Evolutionary conservation across 1,140 invertebrate species (phyloP).

Genomic region (Neomicropteryx cornuta): DNA sequence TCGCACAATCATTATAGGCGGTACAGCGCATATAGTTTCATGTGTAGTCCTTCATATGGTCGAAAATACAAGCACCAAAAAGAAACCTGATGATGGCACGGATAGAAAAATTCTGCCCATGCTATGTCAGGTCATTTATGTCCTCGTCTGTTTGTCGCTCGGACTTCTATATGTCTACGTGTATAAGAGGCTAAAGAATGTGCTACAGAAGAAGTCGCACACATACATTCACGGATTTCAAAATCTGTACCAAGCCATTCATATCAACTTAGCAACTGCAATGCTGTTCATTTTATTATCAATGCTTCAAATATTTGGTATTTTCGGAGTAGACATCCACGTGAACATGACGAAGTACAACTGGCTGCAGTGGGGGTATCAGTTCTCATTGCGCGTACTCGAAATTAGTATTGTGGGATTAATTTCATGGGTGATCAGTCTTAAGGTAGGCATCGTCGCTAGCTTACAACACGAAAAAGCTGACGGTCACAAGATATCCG

Average conservation of each 20-base stretch:
- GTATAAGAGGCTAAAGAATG: constrained; percentile 57
- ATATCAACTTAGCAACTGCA: constrained; percentile 75
- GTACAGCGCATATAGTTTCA: constrained; percentile 59
- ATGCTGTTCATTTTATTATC: constrained; percentile 72
- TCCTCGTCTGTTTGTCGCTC: constrained; percentile 64
- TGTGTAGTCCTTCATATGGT: constrained; percentile 72
- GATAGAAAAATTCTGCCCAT: constrained; percentile 53
- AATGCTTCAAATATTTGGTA: constrained; percentile 70
- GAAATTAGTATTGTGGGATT: constrained; percentile 74
- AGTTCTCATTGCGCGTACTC: constrained; percentile 69
- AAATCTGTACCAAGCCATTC: constrained; percentile 66
- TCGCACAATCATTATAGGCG: constrained; percentile 60
- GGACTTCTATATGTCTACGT: constrained; percentile 76
- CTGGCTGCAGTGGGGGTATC: constrained; percentile 86
- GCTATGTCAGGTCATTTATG: constrained; percentile 72
- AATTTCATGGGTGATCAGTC: constrained; percentile 70
- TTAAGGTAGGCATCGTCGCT: constrained; percentile 41
- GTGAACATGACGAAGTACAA: constrained; percentile 42
- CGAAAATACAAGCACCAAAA: constrained; percentile 41
- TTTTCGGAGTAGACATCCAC: constrained; percentile 55
- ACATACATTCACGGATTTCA: constrained; percentile 55
- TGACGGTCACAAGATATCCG: constrained; percentile 47
- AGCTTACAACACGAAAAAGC: constrained; percentile 45
- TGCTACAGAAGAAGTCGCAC: constrained; percentile 53
- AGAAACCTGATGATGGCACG: constrained; percentile 32